Conservation (phyloP, 2,797 vertebrate species). For the Hapalemur alaotrensis region DNA sequence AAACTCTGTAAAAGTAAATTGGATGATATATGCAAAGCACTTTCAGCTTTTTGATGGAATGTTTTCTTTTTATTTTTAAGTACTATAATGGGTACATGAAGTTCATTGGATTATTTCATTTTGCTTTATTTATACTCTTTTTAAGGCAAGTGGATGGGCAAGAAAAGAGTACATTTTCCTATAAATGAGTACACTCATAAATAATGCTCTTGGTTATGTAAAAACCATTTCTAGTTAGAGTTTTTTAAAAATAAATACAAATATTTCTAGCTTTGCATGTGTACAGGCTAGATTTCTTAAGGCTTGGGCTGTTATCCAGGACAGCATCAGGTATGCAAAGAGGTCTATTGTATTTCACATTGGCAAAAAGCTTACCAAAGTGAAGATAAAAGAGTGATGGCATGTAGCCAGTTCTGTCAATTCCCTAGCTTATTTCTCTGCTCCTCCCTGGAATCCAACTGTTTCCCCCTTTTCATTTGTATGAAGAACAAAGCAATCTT, state of each 20-base stretch:
- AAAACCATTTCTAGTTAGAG: slow-evolving; percentile 60
- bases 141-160: slow-evolving; percentile 19
- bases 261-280: slow-evolving; percentile 68
- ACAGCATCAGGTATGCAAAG: slow-evolving; percentile 75
- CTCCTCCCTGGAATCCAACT: slow-evolving; percentile 70
- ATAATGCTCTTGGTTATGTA: background rate
- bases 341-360: slow-evolving; percentile 71
- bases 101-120: slow-evolving; percentile 29
- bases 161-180: slow-evolving; percentile 37
- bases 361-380: slow-evolving; percentile 80
- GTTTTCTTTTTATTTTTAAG: slow-evolving; percentile 36
- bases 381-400: slow-evolving; percentile 71
- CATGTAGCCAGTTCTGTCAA: slow-evolving; percentile 74
- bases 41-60: background rate
- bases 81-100: background rate
- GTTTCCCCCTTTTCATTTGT: slow-evolving; percentile 73
- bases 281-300: slow-evolving; percentile 71
- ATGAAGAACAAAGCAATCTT: slow-evolving; percentile 71
- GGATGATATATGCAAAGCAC: background rate
- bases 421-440: slow-evolving; percentile 72
- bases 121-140: slow-evolving; percentile 32
- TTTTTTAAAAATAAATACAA: slow-evolving; percentile 71
- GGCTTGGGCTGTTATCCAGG: slow-evolving; percentile 80
- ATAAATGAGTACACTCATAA: slow-evolving; percentile 60
- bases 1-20: background rate